Evolutionary conservation across 1,140 invertebrate species (phyloP).

Genomic region (Meloidogyne hapla): DNA sequence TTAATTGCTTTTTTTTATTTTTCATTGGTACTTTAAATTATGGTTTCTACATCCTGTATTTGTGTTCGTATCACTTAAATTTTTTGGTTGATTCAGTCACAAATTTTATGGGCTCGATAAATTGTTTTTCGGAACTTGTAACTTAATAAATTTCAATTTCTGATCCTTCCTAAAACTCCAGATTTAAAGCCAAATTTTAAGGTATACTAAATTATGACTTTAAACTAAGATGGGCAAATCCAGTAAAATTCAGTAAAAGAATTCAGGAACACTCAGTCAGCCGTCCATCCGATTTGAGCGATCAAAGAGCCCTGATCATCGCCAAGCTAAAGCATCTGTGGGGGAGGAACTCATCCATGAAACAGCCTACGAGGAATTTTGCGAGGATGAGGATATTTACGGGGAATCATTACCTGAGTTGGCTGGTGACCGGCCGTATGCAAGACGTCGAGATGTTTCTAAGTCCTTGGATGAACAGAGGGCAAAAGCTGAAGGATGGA

Average conservation of each 20-base stretch:
- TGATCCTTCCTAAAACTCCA: too few relatives aligned
- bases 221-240: too few relatives aligned
- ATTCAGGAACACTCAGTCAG: constrained; percentile 51
- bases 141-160: too few relatives aligned
- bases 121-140: too few relatives aligned
- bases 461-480: constrained; percentile 35
- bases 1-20: neutral
- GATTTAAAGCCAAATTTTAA: neutral
- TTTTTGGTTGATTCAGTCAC: too few relatives aligned
- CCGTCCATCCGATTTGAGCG: constrained; percentile 39
- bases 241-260: neutral
- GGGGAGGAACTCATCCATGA: constrained; percentile 20
- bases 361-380: constrained; percentile 26
- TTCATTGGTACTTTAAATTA: too few relatives aligned
- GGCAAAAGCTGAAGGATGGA: neutral
- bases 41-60: neutral
- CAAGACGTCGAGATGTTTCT: constrained; percentile 24
- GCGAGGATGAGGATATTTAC: constrained; percentile 51
- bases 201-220: too few relatives aligned
- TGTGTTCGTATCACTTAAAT: too few relatives aligned
- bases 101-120: too few relatives aligned
- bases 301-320: constrained; percentile 19
- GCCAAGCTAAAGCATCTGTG: neutral
- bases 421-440: neutral
- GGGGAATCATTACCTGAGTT: constrained; percentile 39